phyloP scores from a whole-genome alignment of 2,113 vertebrate species.

The Nanorana parkeri region DNA sequence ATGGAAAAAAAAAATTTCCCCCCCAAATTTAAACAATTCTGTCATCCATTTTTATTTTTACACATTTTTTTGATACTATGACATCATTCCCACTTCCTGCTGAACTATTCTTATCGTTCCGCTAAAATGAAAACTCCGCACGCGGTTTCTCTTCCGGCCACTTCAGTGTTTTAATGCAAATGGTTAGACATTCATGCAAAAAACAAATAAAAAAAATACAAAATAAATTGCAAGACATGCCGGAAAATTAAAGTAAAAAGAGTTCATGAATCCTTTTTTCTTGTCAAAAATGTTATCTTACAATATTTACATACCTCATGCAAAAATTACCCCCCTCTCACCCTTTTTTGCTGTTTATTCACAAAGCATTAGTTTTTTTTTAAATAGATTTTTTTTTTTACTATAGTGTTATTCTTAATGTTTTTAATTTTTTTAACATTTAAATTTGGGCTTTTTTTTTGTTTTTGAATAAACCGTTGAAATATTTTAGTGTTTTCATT shows the following conservation, averaged over 20 bases:
- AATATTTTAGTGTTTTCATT: not conserved
- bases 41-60: no score
- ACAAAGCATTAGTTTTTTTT: no score
- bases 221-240: not conserved
- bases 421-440: not conserved
- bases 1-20: no score
- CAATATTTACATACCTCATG: slow-evolving; percentile 41
- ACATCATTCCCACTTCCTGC: no score
- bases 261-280: not conserved
- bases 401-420: not conserved
- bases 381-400: no score
- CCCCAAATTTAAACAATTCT: no score
- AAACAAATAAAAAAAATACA: not conserved
- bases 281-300: slow-evolving; percentile 17
- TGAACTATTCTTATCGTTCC: no score
- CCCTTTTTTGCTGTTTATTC: not conserved
- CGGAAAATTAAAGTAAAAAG: not conserved
- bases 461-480: not conserved
- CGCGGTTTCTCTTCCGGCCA: not conserved
- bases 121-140: not conserved
- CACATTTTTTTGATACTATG: no score
- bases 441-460: not conserved
- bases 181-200: slow-evolving; percentile 30
- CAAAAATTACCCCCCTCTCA: not conserved
- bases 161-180: slow-evolving; percentile 33